Base-by-base conservation (phyloP, 2,113 vertebrate genomes). In the Andinoacara biseriatus region DNA sequence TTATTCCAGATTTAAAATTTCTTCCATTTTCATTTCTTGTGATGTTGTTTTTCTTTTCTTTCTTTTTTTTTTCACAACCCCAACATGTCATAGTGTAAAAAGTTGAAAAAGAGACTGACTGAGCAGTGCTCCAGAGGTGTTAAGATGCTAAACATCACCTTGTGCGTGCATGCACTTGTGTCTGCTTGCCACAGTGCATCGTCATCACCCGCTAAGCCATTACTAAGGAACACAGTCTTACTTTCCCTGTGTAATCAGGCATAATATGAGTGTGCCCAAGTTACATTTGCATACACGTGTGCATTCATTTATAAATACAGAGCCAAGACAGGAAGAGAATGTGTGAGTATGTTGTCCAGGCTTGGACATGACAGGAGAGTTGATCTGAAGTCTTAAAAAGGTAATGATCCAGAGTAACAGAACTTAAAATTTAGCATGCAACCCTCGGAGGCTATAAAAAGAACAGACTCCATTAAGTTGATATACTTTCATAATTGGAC, bases 361-460 rank as follows among this genome's bases (percentile, higher is more conserved):
- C 63, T 76, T 43, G 35, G 29, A 80, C 58, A 89, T 85, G 79
- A 80, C 84, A 83, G 54, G 80, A 88, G 75, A 80, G 74, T 5
- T 88, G 72, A 86, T 82, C 83, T 72, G 59, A 79, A 77, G 3
- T 10, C 52, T 77, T 31, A 57, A 54, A 9, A 24, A 49, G 5
- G 76, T 87, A 81, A 83, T 76, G 33, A 87, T 78, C 26, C 43
- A 63, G 33, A 46, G 49, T 54, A 52, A 65, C 18, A 60, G 38
- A 74, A 58, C 35, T 57, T 33, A 3, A 76, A 38, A 58, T 80
- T 57, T 31, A 78, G 58, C 20, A 17, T 8, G 5, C 8, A 74
- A 77, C 56, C 56, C n/a, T 40, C 11, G 26, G 22, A 46, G 67
- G 29, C 57, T 43, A 18, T 40, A 35, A 80, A 69, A 26, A 76